Base-by-base conservation (phyloP, 2,113 vertebrate genomes). In the Lichenostomus cassidix region DNA sequence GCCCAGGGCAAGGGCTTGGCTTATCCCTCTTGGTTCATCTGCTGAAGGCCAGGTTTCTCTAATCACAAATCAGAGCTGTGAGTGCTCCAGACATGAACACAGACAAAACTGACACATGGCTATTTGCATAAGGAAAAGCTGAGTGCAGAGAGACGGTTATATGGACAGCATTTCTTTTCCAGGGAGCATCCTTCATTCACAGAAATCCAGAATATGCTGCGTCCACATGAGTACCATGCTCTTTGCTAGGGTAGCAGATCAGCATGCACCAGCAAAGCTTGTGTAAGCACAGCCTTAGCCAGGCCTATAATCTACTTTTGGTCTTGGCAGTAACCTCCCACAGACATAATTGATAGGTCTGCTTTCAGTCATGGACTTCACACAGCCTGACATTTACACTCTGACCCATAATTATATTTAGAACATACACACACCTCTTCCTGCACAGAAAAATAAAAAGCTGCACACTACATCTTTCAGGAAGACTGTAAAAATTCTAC, bases 321-420 rank as follows among this genome's bases (percentile, higher is more conserved):
- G 55, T 88, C 67, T 60, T 46, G 85, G 90, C 83, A 95, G 78
- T 52, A 78, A 90, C 49, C 52, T 93, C 83, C 92, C 79, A 86
- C 87, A 71, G 92, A 52, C 68, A 92, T 90, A 96, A 95, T 60
- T 92, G 89, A 81, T 95, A 83, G 87, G 68, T 83, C 79, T 94
- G 69, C 56, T 82, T 88, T 89, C 83, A 71, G 59, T 52, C 50
- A 42, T 7, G 49, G 83, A 68, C 63, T 88, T 83, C 79, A 63
- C n/a, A 47, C 24, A 83, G 16, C 84, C 92, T 77, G 81, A 49
- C 81, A 89, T 94, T 95, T 93, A 94, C 44, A 70, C 55, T 39
- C 65, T 79, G 86, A 65, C 59, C 83, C 69, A 58, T 62, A 83
- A 94, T 81, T 93, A 77, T 64, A 67, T 87, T 93, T 65, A 88